Percentiles rank a stretch among this genome's conserved stretches.
Evolutionary conservation across 2,113 vertebrate species (phyloP).

Genomic region (Oncorhynchus clarkii): DNA sequence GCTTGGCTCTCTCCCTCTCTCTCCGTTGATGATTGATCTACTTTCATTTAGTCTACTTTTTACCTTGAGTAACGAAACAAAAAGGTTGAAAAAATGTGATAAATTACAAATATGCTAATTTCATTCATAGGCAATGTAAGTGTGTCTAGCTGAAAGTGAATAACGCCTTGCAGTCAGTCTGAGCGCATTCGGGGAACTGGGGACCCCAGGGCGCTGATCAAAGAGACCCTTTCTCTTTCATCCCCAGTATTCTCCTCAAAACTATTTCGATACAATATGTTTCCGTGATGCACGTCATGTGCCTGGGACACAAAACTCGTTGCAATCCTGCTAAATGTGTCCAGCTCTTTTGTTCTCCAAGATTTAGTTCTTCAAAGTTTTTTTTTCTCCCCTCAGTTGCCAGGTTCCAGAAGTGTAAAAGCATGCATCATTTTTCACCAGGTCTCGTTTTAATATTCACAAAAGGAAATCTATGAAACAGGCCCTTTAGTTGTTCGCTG

Average conservation of each 20-base stretch:
- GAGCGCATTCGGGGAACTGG: conserved; percentile 70
- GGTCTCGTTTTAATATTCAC: conserved; percentile 90
- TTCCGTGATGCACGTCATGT: conserved; percentile 93
- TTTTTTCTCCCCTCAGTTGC: conserved; percentile 77
- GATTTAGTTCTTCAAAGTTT: conserved; percentile 74
- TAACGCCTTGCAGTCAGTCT: conserved; percentile 83
- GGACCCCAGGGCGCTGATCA: conserved; percentile 88
- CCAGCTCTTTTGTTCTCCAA: conserved; percentile 83
- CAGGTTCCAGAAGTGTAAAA: conserved; percentile 93
- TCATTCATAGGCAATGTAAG: conserved; percentile 89
- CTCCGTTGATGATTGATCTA: conserved; percentile 77
- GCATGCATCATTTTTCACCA: conserved; percentile 99
- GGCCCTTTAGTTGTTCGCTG: conserved; percentile 85
- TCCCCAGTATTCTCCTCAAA: conserved; percentile 84
- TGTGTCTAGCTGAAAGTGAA: conserved; percentile 88
- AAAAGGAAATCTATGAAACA: conserved; percentile 93
- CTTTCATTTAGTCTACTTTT: conserved; percentile 80
- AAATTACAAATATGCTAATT: conserved; percentile 98
- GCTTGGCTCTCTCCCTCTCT: background rate
- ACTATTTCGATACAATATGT: conserved; percentile 94
- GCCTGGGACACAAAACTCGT: conserved; percentile 85
- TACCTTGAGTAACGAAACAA: conserved; percentile 81
- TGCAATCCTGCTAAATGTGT: conserved; percentile 85
- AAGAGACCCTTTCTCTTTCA: conserved; percentile 89
- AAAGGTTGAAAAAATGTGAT: conserved; percentile 86